phyloP scores from a whole-genome alignment of 2,888 invertebrate genomes.

The Diploptera punctata region DNA sequence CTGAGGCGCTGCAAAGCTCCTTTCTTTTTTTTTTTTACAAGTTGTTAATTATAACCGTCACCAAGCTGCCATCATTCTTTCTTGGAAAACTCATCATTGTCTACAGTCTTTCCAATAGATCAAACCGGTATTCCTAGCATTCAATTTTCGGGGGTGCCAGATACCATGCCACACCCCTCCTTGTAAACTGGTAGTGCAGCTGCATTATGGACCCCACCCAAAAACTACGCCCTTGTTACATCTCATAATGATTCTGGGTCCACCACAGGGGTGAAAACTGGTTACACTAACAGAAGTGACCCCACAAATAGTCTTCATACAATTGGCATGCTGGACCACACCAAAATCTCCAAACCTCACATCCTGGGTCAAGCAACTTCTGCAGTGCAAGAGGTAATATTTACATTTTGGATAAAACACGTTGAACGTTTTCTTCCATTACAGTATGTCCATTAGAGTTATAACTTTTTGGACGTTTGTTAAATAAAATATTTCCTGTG shows the following conservation, averaged over 20 bases:
- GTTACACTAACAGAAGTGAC: not conserved
- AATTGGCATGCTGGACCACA: not conserved
- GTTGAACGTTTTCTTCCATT: too few species aligned
- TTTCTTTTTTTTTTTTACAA: not conserved
- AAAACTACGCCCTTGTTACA: constrained; percentile 11
- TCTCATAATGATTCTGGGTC: constrained; percentile 2
- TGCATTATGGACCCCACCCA: constrained; percentile 21
- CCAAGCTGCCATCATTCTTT: not conserved
- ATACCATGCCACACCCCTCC: constrained; percentile 15
- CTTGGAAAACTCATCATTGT: constrained; percentile 11
- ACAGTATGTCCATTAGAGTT: too few species aligned
- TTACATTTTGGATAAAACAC: too few species aligned
- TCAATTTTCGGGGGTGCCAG: constrained; percentile 1
- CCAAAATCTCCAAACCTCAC: too few species aligned
- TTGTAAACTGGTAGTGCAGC: constrained; percentile 6
- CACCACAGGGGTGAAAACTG: not conserved
- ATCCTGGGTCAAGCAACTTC: too few species aligned
- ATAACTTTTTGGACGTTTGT: too few species aligned
- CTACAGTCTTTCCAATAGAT: not conserved
- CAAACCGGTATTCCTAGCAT: constrained; percentile 7
- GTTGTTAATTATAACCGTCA: not conserved
- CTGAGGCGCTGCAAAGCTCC: not conserved
- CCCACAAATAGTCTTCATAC: not conserved
- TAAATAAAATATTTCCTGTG: too few species aligned
- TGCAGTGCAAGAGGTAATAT: too few species aligned